Evolutionary conservation across 1,140 invertebrate genomes (phyloP).

Genomic region (silkworm (Bombyx mori)): ASM3026992v2 NC_085121.1:880501-881000

Average conservation of each 20-base stretch:
- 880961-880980: slow-evolving; percentile 73
- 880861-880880: slow-evolving; percentile 70
- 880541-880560: slow-evolving; percentile 34
- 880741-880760: slow-evolving; percentile 36
- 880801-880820: slow-evolving; percentile 29
- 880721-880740: slow-evolving; percentile 40
- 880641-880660: slow-evolving; percentile 33
- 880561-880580: slow-evolving; percentile 24
- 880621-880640: slow-evolving; percentile 52
- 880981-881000: slow-evolving; percentile 83
- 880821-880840: slow-evolving; percentile 28
- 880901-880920: slow-evolving; percentile 54
- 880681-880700: slow-evolving; percentile 56
- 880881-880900: slow-evolving; percentile 59
- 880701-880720: slow-evolving; percentile 53
- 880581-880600: slow-evolving; percentile 31
- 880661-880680: slow-evolving; percentile 37
- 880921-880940: slow-evolving; percentile 65
- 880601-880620: slow-evolving; percentile 57
- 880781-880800: slow-evolving; percentile 46
- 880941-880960: slow-evolving; percentile 76
- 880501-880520: slow-evolving; percentile 39
- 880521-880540: slow-evolving; percentile 37
- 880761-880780: slow-evolving; percentile 39
- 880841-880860: slow-evolving; percentile 65